Base-by-base conservation (phyloP, 2,797 vertebrate species). In the Microcaecilia unicolor region DNA sequence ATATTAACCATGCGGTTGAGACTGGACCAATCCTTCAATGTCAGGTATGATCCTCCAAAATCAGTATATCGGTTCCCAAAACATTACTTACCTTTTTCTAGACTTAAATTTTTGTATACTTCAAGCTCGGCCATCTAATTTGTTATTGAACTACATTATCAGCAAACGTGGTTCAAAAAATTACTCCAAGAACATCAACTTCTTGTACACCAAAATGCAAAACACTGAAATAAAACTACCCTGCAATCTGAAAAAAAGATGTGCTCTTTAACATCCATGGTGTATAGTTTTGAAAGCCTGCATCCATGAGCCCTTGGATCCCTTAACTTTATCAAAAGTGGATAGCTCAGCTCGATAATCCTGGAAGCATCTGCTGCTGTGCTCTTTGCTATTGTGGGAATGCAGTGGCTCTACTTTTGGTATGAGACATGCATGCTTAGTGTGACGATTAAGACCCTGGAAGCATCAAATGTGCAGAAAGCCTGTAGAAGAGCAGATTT, bases 41-140 rank as follows among this genome's bases (percentile, higher is more conserved):
- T n/a, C n/a, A 40, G 1, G 1, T 20, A 37, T 0, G n/a, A n/a
- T n/a, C n/a, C n/a, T n/a, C n/a, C n/a, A n/a, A n/a, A n/a, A n/a
- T 22, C 10, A 6, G 29, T 29, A n/a, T n/a, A n/a, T n/a, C n/a
- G n/a, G n/a, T 44, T 39, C 31, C 31, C 35, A 32, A 6, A 41
- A 56, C 16, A 28, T 22, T 21, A 66, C 93, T 95, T 83, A 97
- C 93, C 91, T 82, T 84, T 93, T 58, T 97, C 92, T 62, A 92
- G 82, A 78, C 80, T 96, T 71, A 90, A 67, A 78, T 94, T 92
- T 77, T 87, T 97, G 69, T 89, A 91, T 61, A 97, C 89, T 91
- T 97, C 92, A 58, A 92, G 83, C 78, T 97, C 92, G 85, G 93
- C 93, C 95, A 98, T 98, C 82, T 79, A 84, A 70, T 55, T 51